Base-by-base conservation (phyloP, 2,113 vertebrate species). In the Ardeotis arabs region DNA sequence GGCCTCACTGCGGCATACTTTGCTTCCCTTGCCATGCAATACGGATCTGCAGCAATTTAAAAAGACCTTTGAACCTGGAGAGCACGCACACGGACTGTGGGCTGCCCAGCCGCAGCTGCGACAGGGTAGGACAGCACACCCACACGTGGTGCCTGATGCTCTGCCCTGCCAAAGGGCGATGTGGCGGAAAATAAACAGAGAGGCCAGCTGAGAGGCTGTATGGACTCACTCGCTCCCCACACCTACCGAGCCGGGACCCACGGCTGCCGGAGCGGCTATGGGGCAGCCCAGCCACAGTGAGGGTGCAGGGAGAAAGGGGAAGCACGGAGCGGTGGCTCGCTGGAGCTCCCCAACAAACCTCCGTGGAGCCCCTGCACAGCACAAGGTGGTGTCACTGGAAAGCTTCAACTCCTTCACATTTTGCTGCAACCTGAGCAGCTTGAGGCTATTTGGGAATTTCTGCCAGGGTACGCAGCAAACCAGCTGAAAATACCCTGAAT, bases 221-320 rank as follows among this genome's bases (percentile, higher is more conserved):
- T 11, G 63, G 84, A 55, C 50, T 55, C 2, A 3, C 23, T 44
- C 0, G 0, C 29, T 77, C 45, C 45, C 28, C 16, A 14, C 10
- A 49, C 14, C 28, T 55, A n/a, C 12, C 24, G 75, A 44, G 15
- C 50, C 2, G 6, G n/a, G 25, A 14, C 18, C 23, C 0, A 5
- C 33, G 47, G 60, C 59, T 6, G 1, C 47, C 0, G 0, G 19
- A 45, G 72, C 0, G 0, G 68, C 52, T 66, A 24, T 4, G 3
- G n/a, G 21, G 31, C 31, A 69, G 47, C 19, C 6, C 23, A 45
- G 44, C 8, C 0, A 5, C 47, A 37, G 52, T 0, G 23, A 84
- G 14, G 49, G 19, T 15, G 14, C 21, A 50, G 31, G 14, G 41
- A 77, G 18, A 27, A 84, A 28, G 35, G 50, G 28, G 44, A 89